Percentiles rank a stretch among this genome's conserved stretches.
phyloP scores from a whole-genome alignment of 2,888 invertebrate species.

The Pemphredon lugubris region DNA sequence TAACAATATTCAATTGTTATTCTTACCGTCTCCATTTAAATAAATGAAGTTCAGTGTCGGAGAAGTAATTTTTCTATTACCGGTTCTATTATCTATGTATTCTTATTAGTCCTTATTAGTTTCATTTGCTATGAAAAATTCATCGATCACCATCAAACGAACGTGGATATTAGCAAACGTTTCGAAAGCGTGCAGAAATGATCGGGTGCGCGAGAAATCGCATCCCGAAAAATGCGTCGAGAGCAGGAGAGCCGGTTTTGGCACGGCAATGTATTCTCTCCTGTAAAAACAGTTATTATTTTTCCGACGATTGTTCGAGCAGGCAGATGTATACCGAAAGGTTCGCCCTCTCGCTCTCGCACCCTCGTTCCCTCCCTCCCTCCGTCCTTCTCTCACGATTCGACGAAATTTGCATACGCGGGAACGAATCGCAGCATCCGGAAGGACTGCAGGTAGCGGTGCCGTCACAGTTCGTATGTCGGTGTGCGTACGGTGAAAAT shows the following conservation, averaged over 20 bases:
- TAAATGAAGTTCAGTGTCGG: too few relatives aligned
- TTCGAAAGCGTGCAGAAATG: neutral
- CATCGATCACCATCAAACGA: neutral
- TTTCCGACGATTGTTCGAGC: slow-evolving; percentile 73
- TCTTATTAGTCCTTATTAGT: too few relatives aligned
- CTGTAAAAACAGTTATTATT: slow-evolving; percentile 79
- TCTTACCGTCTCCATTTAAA: too few relatives aligned
- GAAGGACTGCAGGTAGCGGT: slow-evolving; percentile 74
- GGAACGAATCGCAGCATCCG: slow-evolving; percentile 75
- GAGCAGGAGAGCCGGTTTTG: slow-evolving; percentile 50
- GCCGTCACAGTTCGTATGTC: slow-evolving; percentile 43
- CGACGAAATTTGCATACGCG: slow-evolving; percentile 75
- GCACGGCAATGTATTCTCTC: slow-evolving; percentile 68
- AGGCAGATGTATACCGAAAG: slow-evolving; percentile 76
- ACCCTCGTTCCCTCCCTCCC: slow-evolving; percentile 28
- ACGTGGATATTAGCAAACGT: neutral
- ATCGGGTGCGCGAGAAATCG: slow-evolving; percentile 21
- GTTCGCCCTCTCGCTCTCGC: too few relatives aligned
- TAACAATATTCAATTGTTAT: too few relatives aligned
- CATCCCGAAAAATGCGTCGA: slow-evolving; percentile 10
- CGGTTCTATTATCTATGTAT: too few relatives aligned
- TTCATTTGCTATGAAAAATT: too few relatives aligned
- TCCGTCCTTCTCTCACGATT: slow-evolving; percentile 41
- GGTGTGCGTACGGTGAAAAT: slow-evolving; percentile 72
- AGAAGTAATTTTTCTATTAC: too few relatives aligned